Percentiles rank a stretch among this genome's conserved stretches.
phyloP scores from a whole-genome alignment of 2,113 vertebrate genomes.

The Romanogobio albipinnatus region DNA sequence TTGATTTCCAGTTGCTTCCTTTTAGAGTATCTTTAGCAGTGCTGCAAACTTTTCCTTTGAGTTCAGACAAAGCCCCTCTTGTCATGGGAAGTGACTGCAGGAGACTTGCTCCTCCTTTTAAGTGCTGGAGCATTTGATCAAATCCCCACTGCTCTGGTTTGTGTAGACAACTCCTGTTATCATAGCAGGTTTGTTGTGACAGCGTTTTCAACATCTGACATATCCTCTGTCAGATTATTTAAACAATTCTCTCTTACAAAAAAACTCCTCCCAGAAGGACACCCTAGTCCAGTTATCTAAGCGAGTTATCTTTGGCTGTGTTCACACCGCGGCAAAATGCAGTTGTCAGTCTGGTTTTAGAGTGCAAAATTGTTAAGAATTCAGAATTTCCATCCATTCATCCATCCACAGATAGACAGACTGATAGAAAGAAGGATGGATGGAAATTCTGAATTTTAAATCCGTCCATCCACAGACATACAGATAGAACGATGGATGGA shows the following conservation, averaged over 20 bases:
- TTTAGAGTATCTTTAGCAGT: conserved; percentile 13
- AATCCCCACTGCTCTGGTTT: conserved; percentile 43
- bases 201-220: conserved; percentile 63
- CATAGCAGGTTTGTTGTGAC: conserved; percentile 64
- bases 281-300: conserved; percentile 65
- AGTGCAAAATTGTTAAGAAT: neutral
- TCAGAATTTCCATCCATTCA: neutral
- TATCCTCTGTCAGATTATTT: conserved; percentile 68
- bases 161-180: conserved; percentile 51
- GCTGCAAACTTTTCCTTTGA: conserved; percentile 20
- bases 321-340: neutral
- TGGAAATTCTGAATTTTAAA: too few species aligned
- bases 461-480: too few species aligned
- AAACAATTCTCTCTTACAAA: conserved; percentile 47
- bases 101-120: conserved; percentile 35
- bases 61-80: conserved; percentile 25
- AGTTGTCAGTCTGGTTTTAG: neutral
- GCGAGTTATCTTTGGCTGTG: conserved; percentile 30
- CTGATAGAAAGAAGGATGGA: too few species aligned
- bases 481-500: too few species aligned
- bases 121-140: conserved; percentile 18
- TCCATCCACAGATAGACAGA: neutral
- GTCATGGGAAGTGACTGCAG: conserved; percentile 52
- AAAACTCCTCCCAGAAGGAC: conserved; percentile 53
- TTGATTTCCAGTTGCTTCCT: conserved; percentile 43